phyloP scores from a whole-genome alignment of 2,797 vertebrate species.

The Microhierax caerulescens region DNA sequence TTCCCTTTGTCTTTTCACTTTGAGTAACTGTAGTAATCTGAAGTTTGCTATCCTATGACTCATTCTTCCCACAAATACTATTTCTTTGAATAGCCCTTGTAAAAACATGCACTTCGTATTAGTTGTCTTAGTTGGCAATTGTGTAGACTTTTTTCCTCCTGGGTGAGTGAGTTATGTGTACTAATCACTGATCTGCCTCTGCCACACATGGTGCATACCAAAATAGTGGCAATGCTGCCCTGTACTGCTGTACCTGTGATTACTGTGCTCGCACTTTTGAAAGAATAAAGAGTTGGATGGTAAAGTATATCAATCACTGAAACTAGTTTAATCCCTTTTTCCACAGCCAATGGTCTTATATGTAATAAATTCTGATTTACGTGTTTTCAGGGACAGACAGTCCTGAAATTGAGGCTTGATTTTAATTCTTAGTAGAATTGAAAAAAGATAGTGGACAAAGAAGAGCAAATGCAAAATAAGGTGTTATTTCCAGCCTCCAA shows the following conservation, averaged over 20 bases:
- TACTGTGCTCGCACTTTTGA: background rate
- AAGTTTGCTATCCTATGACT: slow-evolving; percentile 52
- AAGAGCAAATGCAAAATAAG: background rate
- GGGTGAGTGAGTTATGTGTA: background rate
- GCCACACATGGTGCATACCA: background rate
- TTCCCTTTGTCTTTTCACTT: slow-evolving; percentile 63
- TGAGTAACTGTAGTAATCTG: slow-evolving; percentile 2
- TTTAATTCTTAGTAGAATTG: background rate
- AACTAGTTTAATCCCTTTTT: background rate
- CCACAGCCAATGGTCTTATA: background rate
- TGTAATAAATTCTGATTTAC: background rate
- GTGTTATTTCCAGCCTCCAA: background rate
- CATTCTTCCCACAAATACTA: slow-evolving; percentile 55
- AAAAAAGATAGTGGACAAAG: background rate
- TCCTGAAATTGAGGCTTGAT: background rate
- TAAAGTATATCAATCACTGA: background rate
- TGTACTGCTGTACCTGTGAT: background rate
- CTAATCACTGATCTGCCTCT: background rate
- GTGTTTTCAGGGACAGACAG: background rate
- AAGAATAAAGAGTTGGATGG: background rate
- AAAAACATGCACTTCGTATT: slow-evolving; percentile 46
- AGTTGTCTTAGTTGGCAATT: slow-evolving; percentile 35
- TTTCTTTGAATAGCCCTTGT: slow-evolving; percentile 52
- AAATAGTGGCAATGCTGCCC: background rate
- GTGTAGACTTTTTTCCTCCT: background rate